Evolutionary conservation across 1,140 invertebrate genomes (phyloP), one percentile per base, ranked within the genome.

Genomic region (Pseudomyrmex cubaensis): DNA sequence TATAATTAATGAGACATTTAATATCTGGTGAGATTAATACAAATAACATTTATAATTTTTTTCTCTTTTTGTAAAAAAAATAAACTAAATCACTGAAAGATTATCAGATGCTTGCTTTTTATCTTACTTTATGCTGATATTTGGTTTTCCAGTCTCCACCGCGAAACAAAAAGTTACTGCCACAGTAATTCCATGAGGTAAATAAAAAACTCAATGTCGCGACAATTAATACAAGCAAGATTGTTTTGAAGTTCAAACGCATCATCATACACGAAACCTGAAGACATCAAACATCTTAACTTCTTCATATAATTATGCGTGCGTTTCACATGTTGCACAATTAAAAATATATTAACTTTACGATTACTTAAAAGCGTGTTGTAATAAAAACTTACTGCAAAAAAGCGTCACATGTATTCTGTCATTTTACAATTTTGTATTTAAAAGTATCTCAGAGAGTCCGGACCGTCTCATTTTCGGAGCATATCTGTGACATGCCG

Each of bases 111-210:
- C 44, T 44, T 70, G 13, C 20, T 20, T 5, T 59, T 5, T 22
- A 22, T 48, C 63, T 84, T 85, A 92, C 92, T 82, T 91, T 93
- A 86, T 91, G 91, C 77, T 83, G 90, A 89, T 98, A 95, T 85
- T 96, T 96, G 46, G 95, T 93, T 92, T 96, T 93, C 92, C 92
- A 93, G 66, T 92, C 87, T 52, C 84, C 20, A 64, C 85, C 90
- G 86, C 82, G 92, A 61, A 93, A 85, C 82, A 94, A 91, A 61
- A 92, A 91, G 56, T 83, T 84, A 78, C 70, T 91, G 35, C 91
- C 92, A 82, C 94, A 94, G 86, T 93, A 92, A 75, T 93, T 93
- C 93, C 93, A 94, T 61, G 92, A 93, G 70, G 93, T 94, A 15
- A 94, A 84, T 87, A 94, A 66, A 63, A 92, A 94, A 86, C 92